Base-by-base conservation (phyloP, 1,140 invertebrate species). In the Bombus waltoni region DNA sequence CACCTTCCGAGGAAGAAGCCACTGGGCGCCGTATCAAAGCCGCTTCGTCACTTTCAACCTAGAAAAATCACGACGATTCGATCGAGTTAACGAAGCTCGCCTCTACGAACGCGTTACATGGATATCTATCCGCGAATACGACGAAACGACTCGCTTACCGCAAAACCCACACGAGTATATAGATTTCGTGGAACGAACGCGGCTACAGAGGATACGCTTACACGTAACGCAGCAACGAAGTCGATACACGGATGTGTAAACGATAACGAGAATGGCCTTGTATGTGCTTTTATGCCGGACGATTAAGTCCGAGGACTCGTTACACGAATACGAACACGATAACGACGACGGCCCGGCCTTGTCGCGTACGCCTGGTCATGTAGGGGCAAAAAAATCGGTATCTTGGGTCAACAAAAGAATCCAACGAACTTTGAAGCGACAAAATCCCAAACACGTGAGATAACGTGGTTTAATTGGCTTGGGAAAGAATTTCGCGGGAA, bases 231-330 rank as follows among this genome's bases (percentile, higher is more conserved):
- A 86, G 59, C 57, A 68, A 53, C 32, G 62, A 85, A 72, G 73
- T 83, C 86, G 87, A 89, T 90, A 92, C 79, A 84, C 88, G 88
- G 85, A 92, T 92, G 81, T 83, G 71, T 88, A 87, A 79, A 85
- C 87, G 88, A 91, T 92, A 92, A 92, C 89, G 83, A 86, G 79
- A 70, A 83, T 85, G 91, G 85, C 92, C 92, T 92, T 91, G 89
- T 70, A 70, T 86, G 80, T 89, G 90, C 89, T 86, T 85, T 86
- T 85, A 86, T 59, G 66, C 62, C 38, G 57, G 75, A 85, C 88
- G 90, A 92, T 92, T 92, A 93, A 93, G 91, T 91, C 87, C 89
- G 91, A 92, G 91, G 86, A 92, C 91, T 90, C 85, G 88, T 86
- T 86, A 90, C 68, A 87, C 83, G 87, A 59, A 91, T 91, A 86